Evolutionary conservation across 53 echinoderm and acorn worm genomes (phyloP).

Genomic region (Mesocentrotus franciscanus): DNA sequence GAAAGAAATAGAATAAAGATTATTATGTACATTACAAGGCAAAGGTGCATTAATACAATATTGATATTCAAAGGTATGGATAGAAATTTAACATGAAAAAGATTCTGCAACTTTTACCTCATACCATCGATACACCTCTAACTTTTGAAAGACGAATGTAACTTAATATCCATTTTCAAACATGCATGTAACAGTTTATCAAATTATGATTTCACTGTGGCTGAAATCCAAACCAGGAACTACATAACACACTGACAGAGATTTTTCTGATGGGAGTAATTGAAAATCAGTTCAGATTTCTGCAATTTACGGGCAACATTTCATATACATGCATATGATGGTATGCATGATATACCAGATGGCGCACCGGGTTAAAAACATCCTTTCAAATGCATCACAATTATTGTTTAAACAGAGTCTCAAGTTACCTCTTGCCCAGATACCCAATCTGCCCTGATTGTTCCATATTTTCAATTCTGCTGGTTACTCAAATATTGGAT

Average conservation of each 20-base stretch:
- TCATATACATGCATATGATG: conserved; percentile 26
- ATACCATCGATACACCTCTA: neutral
- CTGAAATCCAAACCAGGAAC: conserved; percentile 28
- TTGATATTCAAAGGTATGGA: too few species aligned
- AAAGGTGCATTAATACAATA: too few species aligned
- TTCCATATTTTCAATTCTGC: conserved; percentile 69
- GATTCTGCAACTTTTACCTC: neutral
- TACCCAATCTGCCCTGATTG: conserved; percentile 51
- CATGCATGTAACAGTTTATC: neutral
- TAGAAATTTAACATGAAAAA: neutral
- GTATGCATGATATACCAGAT: conserved; percentile 41
- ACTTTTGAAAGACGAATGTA: neutral
- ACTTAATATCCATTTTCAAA: conserved; percentile 17
- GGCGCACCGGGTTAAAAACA: conserved; percentile 39
- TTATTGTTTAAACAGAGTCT: conserved; percentile 61
- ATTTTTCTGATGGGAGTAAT: neutral
- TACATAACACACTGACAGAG: neutral
- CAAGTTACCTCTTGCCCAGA: conserved; percentile 19
- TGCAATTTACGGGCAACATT: conserved; percentile 42
- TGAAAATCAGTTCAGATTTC: conserved; percentile 52
- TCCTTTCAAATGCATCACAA: conserved; percentile 49
- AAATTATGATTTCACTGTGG: conserved; percentile 2
- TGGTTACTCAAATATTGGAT: conserved; percentile 66
- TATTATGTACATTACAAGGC: too few species aligned
- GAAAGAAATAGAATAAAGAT: too few species aligned